Evolutionary conservation across 2,113 vertebrate genomes (phyloP).

Genomic region (human): GRCh38 chr12:106859501-106860000

Average conservation of each 20-base stretch:
- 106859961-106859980: neutral
- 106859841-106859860: neutral
- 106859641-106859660: neutral
- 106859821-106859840: neutral
- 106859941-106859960: constrained; percentile 20
- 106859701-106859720: neutral
- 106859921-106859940: constrained; percentile 45
- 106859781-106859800: constrained; percentile 36
- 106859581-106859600: constrained; percentile 3
- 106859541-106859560: neutral
- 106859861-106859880: neutral
- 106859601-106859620: neutral
- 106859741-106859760: neutral
- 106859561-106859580: neutral
- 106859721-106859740: neutral
- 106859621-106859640: neutral
- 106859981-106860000: neutral
- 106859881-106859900: constrained; percentile 19
- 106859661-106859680: neutral
- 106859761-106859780: neutral
- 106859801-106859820: constrained; percentile 12
- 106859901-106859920: constrained; percentile 28
- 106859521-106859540: neutral
- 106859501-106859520: neutral
- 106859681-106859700: neutral